Base-by-base conservation (phyloP, 1,140 invertebrate species). In the Penaeus chinensis region DNA sequence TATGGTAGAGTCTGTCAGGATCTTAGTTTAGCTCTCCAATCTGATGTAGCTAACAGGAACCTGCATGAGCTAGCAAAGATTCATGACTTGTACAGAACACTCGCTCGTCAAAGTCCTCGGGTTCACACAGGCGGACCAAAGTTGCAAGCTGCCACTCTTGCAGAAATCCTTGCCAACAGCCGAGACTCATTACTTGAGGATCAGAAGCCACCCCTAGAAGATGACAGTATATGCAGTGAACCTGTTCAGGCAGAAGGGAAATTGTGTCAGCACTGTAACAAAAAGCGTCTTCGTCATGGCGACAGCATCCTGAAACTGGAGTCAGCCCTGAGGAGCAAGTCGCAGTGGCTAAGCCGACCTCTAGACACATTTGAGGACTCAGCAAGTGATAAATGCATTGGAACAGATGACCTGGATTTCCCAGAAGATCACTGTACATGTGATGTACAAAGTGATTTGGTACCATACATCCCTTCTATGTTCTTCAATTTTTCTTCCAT, bases 1-100 rank as follows among this genome's bases (percentile, higher is more conserved):
- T 90, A 90, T 89, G 89, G 88, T 54, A 65, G 89, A 74, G 86
- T 90, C 4, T 89, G 90, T 65, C 82, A 90, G 88, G 86, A 90
- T 63, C 69, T 90, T 18, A 89, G 84, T 27, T 84, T 84, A 37
- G 90, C 84, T 79, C 87, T 90, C 24, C 80, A 89, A 32, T 87
- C 81, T 37, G 82, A 85, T 47, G 86, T 89, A 13, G 79, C 87
- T n/a, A 89, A 89, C 65, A 88, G 78, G 47, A 88, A 90, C 66
- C 84, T 90, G 54, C 83, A 87, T 54, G 89, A 90, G 60, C 60
- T 89, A 27, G 88, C 87, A 19, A 90, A 90, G 69, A 89, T 90
- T 37, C 89, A 89, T 60, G 88, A 88, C 32, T 62, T 90, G 63
- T 90, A 89, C 77, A 66, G 87, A 42, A 87, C 84, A 76, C 86